Conservation (phyloP, 2,888 invertebrate genomes). For the Alsophila aescularia region DNA sequence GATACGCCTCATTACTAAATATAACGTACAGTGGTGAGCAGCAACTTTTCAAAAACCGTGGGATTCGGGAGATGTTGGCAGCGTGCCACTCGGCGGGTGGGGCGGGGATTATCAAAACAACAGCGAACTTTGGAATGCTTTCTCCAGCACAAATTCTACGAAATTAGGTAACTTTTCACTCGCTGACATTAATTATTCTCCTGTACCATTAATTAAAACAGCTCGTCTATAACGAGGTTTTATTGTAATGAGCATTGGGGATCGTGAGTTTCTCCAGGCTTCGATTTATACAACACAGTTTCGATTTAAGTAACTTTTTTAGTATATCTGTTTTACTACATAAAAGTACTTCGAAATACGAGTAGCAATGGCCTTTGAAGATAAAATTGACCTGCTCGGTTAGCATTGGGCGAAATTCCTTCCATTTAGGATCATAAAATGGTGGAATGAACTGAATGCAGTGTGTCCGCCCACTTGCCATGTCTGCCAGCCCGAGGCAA, state of each 20-base stretch:
- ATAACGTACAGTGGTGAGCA: conserved; percentile 49
- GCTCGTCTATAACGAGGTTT: conserved; percentile 24
- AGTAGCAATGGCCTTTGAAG: background rate
- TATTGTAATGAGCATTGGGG: conserved; percentile 38
- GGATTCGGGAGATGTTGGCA: conserved; percentile 49
- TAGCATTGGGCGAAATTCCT: conserved; percentile 36
- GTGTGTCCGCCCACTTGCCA: conserved; percentile 58
- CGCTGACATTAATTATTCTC: conserved; percentile 41
- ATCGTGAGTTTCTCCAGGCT: conserved; percentile 27
- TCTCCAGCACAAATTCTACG: conserved; percentile 50
- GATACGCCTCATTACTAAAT: conserved; percentile 59
- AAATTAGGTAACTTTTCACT: conserved; percentile 51
- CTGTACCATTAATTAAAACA: conserved; percentile 33
- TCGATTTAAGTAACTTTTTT: background rate
- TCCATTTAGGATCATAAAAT: conserved; percentile 55
- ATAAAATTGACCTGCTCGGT: background rate
- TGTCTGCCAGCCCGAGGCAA: conserved; percentile 46
- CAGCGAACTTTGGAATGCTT: conserved; percentile 50
- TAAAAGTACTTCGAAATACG: background rate
- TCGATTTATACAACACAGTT: background rate
- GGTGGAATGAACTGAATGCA: conserved; percentile 64
- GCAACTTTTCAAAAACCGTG: conserved; percentile 37
- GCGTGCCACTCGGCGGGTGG: conserved; percentile 48
- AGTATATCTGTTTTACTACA: too few species aligned
- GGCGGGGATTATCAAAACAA: conserved; percentile 54